Evolutionary conservation across 2,888 invertebrate genomes (phyloP).

Genomic region (Chouioia cunea): DNA sequence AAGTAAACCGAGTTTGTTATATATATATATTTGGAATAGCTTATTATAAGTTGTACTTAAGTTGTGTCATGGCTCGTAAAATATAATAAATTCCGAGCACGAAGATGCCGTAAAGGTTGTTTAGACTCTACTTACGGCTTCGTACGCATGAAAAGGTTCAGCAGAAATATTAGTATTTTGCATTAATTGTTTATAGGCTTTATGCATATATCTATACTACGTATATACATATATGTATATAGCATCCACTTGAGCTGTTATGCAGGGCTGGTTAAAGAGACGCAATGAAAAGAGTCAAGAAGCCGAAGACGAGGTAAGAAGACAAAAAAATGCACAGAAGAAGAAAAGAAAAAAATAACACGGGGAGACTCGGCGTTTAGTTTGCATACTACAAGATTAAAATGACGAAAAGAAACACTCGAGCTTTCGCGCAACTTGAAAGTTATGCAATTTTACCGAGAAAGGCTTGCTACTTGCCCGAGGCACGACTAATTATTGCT

Average conservation of each 20-base stretch:
- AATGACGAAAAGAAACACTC: slow-evolving; percentile 37
- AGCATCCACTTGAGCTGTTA: too few species aligned
- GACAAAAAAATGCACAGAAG: slow-evolving; percentile 11
- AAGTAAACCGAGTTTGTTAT: background rate
- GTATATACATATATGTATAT: too few species aligned
- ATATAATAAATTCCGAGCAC: too few species aligned
- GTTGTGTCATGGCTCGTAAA: too few species aligned
- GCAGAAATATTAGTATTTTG: background rate
- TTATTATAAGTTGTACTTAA: too few species aligned
- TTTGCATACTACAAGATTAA: background rate
- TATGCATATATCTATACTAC: too few species aligned
- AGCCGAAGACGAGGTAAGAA: background rate
- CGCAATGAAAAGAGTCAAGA: too few species aligned
- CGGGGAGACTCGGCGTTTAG: slow-evolving; percentile 5
- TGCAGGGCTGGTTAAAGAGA: too few species aligned
- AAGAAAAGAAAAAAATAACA: slow-evolving; percentile 23
- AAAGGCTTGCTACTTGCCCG: background rate
- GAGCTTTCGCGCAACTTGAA: slow-evolving; percentile 25
- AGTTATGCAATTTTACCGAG: slow-evolving; percentile 33
- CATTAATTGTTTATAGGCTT: slow-evolving; percentile 24
- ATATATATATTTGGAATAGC: too few species aligned
- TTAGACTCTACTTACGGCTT: too few species aligned
- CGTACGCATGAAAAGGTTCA: too few species aligned
- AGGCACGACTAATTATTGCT: slow-evolving; percentile 32
- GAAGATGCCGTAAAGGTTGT: too few species aligned